phyloP scores from a whole-genome alignment of 1,140 invertebrate genomes.

The Lordiphosa stackelbergi region DNA sequence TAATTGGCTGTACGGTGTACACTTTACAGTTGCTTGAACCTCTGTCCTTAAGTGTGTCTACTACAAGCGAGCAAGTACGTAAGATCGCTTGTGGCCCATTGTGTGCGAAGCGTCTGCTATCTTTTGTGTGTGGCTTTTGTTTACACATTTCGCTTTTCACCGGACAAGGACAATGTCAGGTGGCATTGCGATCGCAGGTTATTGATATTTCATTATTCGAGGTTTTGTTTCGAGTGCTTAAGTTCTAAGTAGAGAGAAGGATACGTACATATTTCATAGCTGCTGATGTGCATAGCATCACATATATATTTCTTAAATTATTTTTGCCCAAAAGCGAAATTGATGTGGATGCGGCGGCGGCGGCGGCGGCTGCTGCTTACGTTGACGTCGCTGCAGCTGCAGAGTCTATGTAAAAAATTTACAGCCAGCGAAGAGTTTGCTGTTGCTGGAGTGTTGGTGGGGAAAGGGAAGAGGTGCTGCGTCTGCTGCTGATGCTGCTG shows the following conservation, averaged over 20 bases:
- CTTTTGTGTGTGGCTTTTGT: conserved; percentile 47
- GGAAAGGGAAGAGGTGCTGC: neutral
- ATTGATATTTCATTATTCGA: conserved; percentile 1
- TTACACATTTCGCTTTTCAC: conserved; percentile 45
- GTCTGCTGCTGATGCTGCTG: conserved; percentile 7
- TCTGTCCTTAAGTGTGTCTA: conserved; percentile 57
- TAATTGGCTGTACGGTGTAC: conserved; percentile 7
- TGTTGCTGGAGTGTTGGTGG: neutral
- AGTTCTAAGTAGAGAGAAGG: conserved; percentile 3
- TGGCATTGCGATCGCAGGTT: conserved; percentile 3
- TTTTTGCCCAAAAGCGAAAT: conserved; percentile 70
- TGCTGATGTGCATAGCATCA: conserved; percentile 77
- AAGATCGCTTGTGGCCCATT: conserved; percentile 7
- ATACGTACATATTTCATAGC: conserved; percentile 76
- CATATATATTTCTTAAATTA: conserved; percentile 73
- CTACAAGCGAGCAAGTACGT: neutral
- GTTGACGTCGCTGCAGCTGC: conserved; percentile 16
- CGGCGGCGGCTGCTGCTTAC: conserved; percentile 11
- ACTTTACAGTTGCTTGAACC: conserved; percentile 67
- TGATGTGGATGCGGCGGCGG: conserved; percentile 39
- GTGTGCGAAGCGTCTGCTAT: conserved; percentile 10
- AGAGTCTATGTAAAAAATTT: conserved; percentile 2
- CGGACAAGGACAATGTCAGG: too few species aligned
- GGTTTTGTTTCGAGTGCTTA: neutral
- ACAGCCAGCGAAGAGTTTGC: conserved; percentile 3